Evolutionary conservation across 2,797 vertebrate genomes (phyloP), one percentile per base, ranked within the genome.

Genomic region (Caiman crocodilus): DNA sequence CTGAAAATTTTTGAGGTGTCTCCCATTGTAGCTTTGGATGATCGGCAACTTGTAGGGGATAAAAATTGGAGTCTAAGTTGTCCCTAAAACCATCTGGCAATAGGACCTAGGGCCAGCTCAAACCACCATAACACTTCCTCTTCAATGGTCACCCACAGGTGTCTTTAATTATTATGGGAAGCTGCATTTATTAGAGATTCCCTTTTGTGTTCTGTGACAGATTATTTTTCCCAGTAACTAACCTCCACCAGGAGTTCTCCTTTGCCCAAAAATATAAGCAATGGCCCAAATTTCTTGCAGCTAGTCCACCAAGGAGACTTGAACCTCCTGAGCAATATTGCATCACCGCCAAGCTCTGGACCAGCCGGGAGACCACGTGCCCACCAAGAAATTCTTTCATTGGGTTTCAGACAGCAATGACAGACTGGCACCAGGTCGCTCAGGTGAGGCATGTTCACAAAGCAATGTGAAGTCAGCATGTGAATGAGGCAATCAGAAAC

Each of bases 351-450:
- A 63, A 87, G 60, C 17, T 86, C 42, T 8, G 55, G 15, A 42
- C 77, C 87, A 89, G 18, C 55, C 82, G 42, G 42, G 42, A 50
- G 42, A 50, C 42, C 42, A 50, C 6, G 26, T 77, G 32, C 88
- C 94, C 90, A 85, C 60, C 57, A 96, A 93, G 87, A 50, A 67
- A 63, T 26, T 11, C 84, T 89, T 92, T 79, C 50, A 83, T 87
- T 65, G 83, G 94, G 76, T 88, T 95, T 55, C 76, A 88, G 64
- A 20, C 69, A 81, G 16, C 75, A 82, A 87, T 92, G 93, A 79
- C 63, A 73, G 92, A 94, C 93, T 76, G 10, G 71, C 26, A 88
- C 71, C 90, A 90, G 91, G 94, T 92, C 71, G 71, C 88, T 94
- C 82, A 86, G 65, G 87, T 90, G 88, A 86, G 13, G 63, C 82